Evolutionary conservation across 2,888 invertebrate genomes (phyloP).

Genomic region (Euphydryas editha): DNA sequence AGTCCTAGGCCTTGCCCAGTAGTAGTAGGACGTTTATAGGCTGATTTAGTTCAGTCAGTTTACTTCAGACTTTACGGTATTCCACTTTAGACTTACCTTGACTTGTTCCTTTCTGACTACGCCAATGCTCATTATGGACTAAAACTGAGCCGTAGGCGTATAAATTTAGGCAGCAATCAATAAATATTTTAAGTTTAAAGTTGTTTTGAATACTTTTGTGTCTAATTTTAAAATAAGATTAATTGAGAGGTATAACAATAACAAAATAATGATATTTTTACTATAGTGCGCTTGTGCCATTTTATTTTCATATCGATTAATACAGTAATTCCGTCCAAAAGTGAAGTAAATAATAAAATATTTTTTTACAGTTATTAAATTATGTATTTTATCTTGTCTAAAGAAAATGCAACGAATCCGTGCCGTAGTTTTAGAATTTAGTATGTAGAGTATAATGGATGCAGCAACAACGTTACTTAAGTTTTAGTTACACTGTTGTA

Average conservation of each 20-base stretch:
- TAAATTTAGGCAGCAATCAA: not conserved
- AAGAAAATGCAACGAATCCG: constrained; percentile 72
- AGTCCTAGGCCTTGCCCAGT: too few species aligned
- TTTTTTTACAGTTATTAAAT: not conserved
- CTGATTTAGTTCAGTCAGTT: too few species aligned
- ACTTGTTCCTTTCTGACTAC: too few species aligned
- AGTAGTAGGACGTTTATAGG: too few species aligned
- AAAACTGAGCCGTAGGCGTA: not conserved
- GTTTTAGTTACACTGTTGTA: not conserved
- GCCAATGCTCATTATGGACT: not conserved
- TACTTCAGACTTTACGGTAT: too few species aligned
- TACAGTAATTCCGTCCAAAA: not conserved
- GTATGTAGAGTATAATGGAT: constrained; percentile 1
- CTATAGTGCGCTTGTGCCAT: constrained; percentile 60
- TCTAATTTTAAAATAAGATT: not conserved
- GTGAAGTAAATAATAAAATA: not conserved
- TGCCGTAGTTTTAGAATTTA: constrained; percentile 48
- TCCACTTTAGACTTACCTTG: too few species aligned
- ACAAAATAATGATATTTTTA: constrained; percentile 7
- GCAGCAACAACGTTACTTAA: not conserved
- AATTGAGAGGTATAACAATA: not conserved
- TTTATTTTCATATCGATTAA: constrained; percentile 25
- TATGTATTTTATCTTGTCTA: constrained; percentile 22
- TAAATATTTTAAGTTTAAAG: not conserved
- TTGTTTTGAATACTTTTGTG: not conserved